A percentile compares a stretch with the other conserved stretches of the same genome.
Evolutionary conservation across 2,888 invertebrate species (phyloP).

Genomic region (Petrophora chlorosata): DNA sequence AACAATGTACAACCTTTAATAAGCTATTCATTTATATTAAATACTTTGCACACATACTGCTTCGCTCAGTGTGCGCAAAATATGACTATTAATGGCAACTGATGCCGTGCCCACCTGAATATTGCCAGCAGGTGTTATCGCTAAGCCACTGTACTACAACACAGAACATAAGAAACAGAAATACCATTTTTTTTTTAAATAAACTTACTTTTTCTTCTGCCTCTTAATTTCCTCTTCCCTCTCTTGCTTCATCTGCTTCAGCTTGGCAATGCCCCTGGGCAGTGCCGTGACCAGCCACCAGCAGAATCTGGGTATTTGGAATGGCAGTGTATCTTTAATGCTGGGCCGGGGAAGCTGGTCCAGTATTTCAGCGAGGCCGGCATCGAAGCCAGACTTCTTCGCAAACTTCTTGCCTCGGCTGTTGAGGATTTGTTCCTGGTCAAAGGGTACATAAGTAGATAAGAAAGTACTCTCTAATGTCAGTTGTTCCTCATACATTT

Average conservation of each 20-base stretch:
- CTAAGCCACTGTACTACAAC: no score
- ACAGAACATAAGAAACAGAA: not conserved
- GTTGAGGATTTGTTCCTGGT: conserved; percentile 88
- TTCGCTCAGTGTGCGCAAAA: no score
- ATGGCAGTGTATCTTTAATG: conserved; percentile 90
- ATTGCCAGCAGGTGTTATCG: no score
- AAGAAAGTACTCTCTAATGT: no score
- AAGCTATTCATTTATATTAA: no score
- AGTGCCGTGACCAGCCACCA: conserved; percentile 85
- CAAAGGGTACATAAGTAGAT: not conserved
- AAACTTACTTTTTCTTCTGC: conserved; percentile 13
- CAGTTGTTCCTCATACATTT: no score
- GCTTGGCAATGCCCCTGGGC: conserved; percentile 71
- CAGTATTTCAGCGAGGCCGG: conserved; percentile 86
- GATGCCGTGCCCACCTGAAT: no score
- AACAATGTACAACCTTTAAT: no score
- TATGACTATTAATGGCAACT: no score
- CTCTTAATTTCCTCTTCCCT: conserved; percentile 23
- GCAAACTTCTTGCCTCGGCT: conserved; percentile 85
- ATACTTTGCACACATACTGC: no score
- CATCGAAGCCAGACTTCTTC: conserved; percentile 85
- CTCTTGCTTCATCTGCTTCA: conserved; percentile 81
- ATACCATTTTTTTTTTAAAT: not conserved
- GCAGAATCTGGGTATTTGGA: conserved; percentile 89
- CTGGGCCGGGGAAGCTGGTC: conserved; percentile 89